Percentiles rank a stretch among this genome's conserved stretches.
These are phyloP conservation scores for Astropecten irregularis DNA, from an alignment of 53 echinoderm and acorn worm genomes.

Conservation along the genomic window DNA sequence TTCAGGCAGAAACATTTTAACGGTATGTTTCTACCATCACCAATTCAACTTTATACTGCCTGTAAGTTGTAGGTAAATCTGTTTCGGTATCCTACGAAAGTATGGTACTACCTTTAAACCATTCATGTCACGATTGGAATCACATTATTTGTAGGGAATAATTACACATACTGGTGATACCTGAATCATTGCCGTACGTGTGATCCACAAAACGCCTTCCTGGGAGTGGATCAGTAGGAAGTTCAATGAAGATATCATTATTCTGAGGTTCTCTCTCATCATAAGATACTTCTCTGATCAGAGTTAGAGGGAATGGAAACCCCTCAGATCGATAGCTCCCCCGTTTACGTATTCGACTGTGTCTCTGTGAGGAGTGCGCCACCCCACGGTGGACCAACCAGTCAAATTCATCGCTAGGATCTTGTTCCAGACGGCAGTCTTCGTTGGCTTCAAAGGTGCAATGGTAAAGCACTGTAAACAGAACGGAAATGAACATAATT, in stretches of 20 bases:
- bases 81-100: too few species aligned
- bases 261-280: neutral
- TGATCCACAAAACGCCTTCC: constrained; percentile 23
- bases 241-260: neutral
- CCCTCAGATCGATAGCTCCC: neutral
- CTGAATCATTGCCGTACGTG: constrained; percentile 30
- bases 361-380: neutral
- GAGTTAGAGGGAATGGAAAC: neutral
- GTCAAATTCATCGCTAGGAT: constrained; percentile 71
- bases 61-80: too few species aligned
- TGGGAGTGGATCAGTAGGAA: neutral
- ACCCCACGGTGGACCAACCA: constrained; percentile 64
- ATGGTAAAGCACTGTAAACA: constrained; percentile 62
- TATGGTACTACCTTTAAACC: too few species aligned
- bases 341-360: neutral
- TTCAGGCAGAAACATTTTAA: too few species aligned
- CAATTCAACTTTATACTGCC: too few species aligned
- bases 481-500: neutral
- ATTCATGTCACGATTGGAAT: too few species aligned
- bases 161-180: too few species aligned
- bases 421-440: constrained; percentile 73
- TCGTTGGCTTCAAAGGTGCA: constrained; percentile 78
- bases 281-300: neutral
- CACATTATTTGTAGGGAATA: too few species aligned
- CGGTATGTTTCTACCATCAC: too few species aligned